Base-by-base conservation (phyloP, 1,140 invertebrate species). In the Leptonema lineaticorne region DNA sequence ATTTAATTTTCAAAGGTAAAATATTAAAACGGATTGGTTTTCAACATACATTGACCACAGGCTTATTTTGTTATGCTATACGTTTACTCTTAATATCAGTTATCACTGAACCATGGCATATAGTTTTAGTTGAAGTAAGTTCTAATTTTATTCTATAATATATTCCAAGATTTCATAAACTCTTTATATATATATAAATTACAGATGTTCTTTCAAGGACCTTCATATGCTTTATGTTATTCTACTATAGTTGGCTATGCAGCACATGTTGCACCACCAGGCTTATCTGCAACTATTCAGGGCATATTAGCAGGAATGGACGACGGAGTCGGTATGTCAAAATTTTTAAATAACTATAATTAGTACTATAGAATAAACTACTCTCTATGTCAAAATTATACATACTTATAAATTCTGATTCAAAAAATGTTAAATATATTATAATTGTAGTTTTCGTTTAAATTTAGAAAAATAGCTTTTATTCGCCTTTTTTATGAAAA, bases 291-390 rank as follows among this genome's bases (percentile, higher is more conserved):
- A 1, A 92, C 91, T 0, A 87, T 92, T 18, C 91, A 93, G 76
- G 91, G 91, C 0, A 84, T 93, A 33, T 88, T 91, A 28, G 90
- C 90, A n/a, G 90, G 90, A 18, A 88, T 91, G 86, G 90, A 92
- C 73, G 90, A 92, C 71, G 90, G 90, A 0, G 80, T 92, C 20
- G 91, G 91, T 90, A 76, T 60, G 63, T 56, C 9, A 48, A n/a
- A n/a, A n/a, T n/a, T n/a, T n/a, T n/a, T n/a, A n/a, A n/a, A n/a
- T n/a, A n/a, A n/a, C n/a, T n/a, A n/a, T n/a, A n/a, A n/a, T n/a
- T n/a, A n/a, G n/a, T n/a, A n/a, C n/a, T n/a, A n/a, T n/a, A n/a
- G n/a, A n/a, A n/a, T n/a, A n/a, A n/a, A n/a, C n/a, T n/a, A n/a
- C n/a, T n/a, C n/a, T n/a, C n/a, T n/a, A n/a, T n/a, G n/a, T n/a